Conservation (phyloP, 2,888 invertebrate genomes). For the Lithodes maja region DNA sequence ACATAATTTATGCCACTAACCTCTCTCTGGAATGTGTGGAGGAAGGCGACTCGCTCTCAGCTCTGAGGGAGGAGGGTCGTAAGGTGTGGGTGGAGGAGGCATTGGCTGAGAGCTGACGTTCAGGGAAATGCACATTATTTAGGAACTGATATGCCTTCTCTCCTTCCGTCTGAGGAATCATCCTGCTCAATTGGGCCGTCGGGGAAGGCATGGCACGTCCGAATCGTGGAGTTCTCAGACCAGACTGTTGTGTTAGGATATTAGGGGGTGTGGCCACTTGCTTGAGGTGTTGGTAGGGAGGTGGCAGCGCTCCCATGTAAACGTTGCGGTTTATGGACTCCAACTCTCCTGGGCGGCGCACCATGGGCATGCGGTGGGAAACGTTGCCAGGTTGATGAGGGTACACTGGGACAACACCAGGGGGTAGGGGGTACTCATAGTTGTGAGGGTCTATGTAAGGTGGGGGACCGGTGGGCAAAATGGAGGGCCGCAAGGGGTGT, state of each 20-base stretch:
- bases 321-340: constrained; percentile 33
- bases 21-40: constrained; percentile 58
- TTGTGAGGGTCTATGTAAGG: constrained; percentile 35
- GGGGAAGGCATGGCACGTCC: constrained; percentile 26
- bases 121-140: constrained; percentile 67
- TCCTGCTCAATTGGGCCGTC: constrained; percentile 26
- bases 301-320: constrained; percentile 46
- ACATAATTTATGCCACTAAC: constrained; percentile 15
- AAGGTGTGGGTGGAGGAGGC: constrained; percentile 24
- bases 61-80: constrained; percentile 18
- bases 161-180: constrained; percentile 46
- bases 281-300: constrained; percentile 48
- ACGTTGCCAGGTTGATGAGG: constrained; percentile 27
- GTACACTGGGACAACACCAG: constrained; percentile 35
- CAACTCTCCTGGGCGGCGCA: constrained; percentile 36
- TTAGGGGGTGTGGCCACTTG: constrained; percentile 33
- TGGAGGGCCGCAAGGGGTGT: constrained; percentile 22
- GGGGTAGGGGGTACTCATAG: constrained; percentile 35
- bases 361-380: constrained; percentile 41
- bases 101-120: constrained; percentile 51
- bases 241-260: constrained; percentile 18
- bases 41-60: constrained; percentile 43
- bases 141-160: constrained; percentile 61
- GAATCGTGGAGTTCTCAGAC: constrained; percentile 19
- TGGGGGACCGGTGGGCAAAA: constrained; percentile 22